These are phyloP conservation scores for Erebia aethiops DNA, from an alignment of 2,888 invertebrate species.

Conservation along the genomic window DNA sequence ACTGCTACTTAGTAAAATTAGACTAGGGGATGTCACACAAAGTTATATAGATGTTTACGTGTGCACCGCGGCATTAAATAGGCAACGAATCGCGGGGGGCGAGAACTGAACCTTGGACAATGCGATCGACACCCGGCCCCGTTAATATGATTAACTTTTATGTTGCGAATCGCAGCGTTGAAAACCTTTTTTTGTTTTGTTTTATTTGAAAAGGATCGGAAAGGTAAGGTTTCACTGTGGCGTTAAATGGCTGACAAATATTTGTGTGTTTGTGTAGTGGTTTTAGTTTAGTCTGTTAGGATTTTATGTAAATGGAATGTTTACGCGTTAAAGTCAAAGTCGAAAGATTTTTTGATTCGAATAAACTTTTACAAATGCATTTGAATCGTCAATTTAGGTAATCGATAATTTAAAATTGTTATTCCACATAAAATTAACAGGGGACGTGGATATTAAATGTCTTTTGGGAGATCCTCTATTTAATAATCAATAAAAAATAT, in stretches of 20 bases:
- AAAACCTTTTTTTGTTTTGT: conserved; percentile 32
- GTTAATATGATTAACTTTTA: conserved; percentile 76
- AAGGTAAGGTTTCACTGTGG: conserved; percentile 17
- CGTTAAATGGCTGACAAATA: conserved; percentile 24
- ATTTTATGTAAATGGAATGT: neutral
- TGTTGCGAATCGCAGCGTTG: conserved; percentile 60
- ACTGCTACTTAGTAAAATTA: conserved; percentile 81
- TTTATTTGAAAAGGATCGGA: conserved; percentile 29
- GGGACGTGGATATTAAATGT: too few relatives aligned
- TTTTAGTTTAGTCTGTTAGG: neutral
- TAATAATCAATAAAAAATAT: too few relatives aligned
- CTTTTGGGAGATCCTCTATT: too few relatives aligned
- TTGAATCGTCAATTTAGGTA: too few relatives aligned
- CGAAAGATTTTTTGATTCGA: too few relatives aligned
- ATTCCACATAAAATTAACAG: too few relatives aligned
- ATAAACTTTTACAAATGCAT: too few relatives aligned
- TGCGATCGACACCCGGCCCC: conserved; percentile 70
- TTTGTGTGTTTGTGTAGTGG: neutral
- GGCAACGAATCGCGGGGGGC: conserved; percentile 78
- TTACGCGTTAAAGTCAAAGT: neutral
- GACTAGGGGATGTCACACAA: conserved; percentile 80
- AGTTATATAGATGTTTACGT: conserved; percentile 83
- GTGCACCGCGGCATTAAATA: conserved; percentile 83
- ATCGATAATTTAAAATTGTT: too few relatives aligned
- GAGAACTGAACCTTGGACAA: conserved; percentile 69